Conservation (phyloP, 2,888 invertebrate species). For the Diarsia dahlii region DNA sequence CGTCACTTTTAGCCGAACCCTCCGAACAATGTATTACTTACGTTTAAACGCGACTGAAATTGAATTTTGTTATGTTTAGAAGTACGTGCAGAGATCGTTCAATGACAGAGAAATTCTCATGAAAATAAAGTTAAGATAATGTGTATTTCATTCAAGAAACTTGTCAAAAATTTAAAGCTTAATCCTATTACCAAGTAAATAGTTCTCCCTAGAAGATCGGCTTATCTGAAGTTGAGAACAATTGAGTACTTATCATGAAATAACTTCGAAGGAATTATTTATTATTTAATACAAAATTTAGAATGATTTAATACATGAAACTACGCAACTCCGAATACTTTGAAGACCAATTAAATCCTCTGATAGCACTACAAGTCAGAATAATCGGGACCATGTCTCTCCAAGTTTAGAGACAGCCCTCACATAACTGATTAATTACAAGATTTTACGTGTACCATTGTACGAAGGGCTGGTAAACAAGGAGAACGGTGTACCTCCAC, state of each 20-base stretch:
- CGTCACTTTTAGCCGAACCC: conserved; percentile 53
- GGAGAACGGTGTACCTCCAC: conserved; percentile 13
- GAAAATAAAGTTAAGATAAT: neutral
- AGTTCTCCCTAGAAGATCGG: neutral
- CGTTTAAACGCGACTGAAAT: conserved; percentile 34
- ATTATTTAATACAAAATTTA: neutral
- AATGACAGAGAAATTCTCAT: neutral
- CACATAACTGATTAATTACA: conserved; percentile 55
- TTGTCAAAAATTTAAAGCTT: neutral
- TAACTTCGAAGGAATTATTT: neutral
- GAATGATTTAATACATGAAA: neutral
- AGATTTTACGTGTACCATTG: conserved; percentile 37
- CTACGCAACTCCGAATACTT: neutral
- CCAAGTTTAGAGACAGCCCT: conserved; percentile 23
- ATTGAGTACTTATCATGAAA: neutral
- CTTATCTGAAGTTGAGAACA: neutral
- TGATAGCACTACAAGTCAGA: conserved; percentile 12
- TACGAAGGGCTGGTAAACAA: conserved; percentile 41
- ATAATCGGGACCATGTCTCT: conserved; percentile 11
- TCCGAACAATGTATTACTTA: conserved; percentile 54
- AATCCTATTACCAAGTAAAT: neutral
- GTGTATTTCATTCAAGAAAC: neutral
- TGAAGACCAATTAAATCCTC: conserved; percentile 10
- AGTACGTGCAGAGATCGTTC: neutral
- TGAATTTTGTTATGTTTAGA: conserved; percentile 23